phyloP scores from a whole-genome alignment of 2,888 invertebrate genomes.

The Girardia tigrina region DNA sequence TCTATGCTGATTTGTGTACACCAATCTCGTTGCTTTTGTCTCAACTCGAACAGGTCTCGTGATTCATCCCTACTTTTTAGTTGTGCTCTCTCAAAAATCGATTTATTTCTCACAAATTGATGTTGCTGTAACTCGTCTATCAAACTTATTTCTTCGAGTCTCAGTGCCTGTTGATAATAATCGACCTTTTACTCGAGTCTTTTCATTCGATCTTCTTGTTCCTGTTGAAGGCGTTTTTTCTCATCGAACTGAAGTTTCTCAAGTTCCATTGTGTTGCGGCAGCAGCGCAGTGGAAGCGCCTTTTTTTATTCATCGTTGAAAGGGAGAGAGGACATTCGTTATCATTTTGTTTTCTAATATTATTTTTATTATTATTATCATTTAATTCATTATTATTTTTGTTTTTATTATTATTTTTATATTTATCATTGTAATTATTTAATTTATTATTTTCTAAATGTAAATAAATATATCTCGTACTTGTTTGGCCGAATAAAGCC shows the following conservation, averaged over 20 bases:
- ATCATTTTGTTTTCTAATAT: no score
- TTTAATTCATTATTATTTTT: no score
- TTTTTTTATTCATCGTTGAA: no score
- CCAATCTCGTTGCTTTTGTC: not conserved
- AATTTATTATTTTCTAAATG: no score
- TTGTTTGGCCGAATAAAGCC: no score
- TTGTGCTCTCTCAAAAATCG: not conserved
- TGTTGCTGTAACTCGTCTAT: not conserved
- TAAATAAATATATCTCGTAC: no score
- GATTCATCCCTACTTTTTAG: not conserved
- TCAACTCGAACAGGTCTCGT: not conserved
- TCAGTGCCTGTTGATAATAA: not conserved
- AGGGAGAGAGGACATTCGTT: no score
- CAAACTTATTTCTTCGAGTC: not conserved
- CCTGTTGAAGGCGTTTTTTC: not conserved
- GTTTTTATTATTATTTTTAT: no score
- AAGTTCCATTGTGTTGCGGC: not conserved
- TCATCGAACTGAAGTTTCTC: not conserved
- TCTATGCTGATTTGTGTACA: not conserved
- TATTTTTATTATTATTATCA: no score
- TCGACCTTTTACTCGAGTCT: not conserved
- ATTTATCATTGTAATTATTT: no score
- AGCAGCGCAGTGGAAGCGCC: no score
- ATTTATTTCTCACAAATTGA: not conserved
- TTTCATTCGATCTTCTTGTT: not conserved